phyloP scores from a whole-genome alignment of 1,140 invertebrate species.

The Trichonephila clavata region DNA sequence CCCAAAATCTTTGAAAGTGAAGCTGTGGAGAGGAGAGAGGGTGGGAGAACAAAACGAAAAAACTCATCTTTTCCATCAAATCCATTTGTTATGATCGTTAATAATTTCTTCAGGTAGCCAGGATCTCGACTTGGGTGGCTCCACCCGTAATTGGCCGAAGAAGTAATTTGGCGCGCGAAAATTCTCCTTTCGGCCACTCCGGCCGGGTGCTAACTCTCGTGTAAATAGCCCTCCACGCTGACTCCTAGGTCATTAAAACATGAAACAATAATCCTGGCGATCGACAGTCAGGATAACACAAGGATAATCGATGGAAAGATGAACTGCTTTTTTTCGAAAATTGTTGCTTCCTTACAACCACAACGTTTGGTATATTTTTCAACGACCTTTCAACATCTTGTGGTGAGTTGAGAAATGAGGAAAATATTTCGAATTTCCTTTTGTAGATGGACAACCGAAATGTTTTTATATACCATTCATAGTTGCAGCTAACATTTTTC shows the following conservation, averaged over 20 bases:
- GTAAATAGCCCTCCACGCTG: constrained; percentile 37
- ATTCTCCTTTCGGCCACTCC: neutral
- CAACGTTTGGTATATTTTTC: constrained; percentile 21
- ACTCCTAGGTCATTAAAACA: constrained; percentile 54
- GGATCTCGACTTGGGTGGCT: constrained; percentile 51
- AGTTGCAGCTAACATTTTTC: neutral
- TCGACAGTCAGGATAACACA: neutral
- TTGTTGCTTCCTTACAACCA: constrained; percentile 10
- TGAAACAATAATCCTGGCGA: constrained; percentile 57
- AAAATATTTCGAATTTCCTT: neutral
- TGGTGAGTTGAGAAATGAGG: neutral
- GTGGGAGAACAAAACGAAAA: neutral
- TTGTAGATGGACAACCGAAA: neutral
- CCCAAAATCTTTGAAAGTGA: neutral
- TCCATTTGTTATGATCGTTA: constrained; percentile 31
- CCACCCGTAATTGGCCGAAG: constrained; percentile 45
- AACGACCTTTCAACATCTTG: neutral
- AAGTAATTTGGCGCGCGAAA: constrained; percentile 60
- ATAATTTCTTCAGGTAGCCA: neutral
- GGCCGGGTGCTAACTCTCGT: constrained; percentile 50
- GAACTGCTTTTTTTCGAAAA: constrained; percentile 4
- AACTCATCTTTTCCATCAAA: neutral
- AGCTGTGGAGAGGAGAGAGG: neutral
- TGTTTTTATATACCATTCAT: neutral
- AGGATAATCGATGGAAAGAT: constrained; percentile 24